Percentiles rank a stretch among this genome's conserved stretches.
Conservation (phyloP, 2,797 vertebrate species). For the Hypotaenidia philippensis region DNA sequence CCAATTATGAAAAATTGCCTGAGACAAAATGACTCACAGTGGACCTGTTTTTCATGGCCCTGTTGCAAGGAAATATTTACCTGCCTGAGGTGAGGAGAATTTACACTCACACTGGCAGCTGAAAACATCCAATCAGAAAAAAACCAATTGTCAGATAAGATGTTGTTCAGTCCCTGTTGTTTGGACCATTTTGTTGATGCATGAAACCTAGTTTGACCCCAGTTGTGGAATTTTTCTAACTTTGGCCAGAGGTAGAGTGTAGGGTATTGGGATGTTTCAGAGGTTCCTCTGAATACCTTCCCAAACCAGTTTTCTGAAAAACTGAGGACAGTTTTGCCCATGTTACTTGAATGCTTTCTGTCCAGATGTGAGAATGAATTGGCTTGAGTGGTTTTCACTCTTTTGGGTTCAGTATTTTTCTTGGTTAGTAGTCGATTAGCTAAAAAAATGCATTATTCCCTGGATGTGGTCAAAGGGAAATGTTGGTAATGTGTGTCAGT, state of each 20-base stretch:
- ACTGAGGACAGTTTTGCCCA: not conserved
- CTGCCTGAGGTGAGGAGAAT: slow-evolving; percentile 10
- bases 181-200: not conserved
- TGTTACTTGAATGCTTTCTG: not conserved
- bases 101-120: not conserved
- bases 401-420: not conserved
- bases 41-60: slow-evolving; percentile 11
- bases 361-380: not conserved
- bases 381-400: not conserved
- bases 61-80: slow-evolving; percentile 44
- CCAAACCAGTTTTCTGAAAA: not conserved
- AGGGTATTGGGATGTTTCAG: not conserved
- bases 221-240: not conserved
- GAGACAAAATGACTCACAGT: slow-evolving; percentile 50
- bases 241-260: not conserved
- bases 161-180: not conserved
- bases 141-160: not conserved
- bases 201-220: not conserved
- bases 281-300: not conserved
- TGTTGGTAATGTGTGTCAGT: not conserved
- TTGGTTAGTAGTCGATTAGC: not conserved
- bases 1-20: slow-evolving; percentile 70
- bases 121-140: not conserved
- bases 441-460: not conserved
- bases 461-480: not conserved